phyloP scores from a whole-genome alignment of 2,797 vertebrate species.

The Bucorvus abyssinicus region DNA sequence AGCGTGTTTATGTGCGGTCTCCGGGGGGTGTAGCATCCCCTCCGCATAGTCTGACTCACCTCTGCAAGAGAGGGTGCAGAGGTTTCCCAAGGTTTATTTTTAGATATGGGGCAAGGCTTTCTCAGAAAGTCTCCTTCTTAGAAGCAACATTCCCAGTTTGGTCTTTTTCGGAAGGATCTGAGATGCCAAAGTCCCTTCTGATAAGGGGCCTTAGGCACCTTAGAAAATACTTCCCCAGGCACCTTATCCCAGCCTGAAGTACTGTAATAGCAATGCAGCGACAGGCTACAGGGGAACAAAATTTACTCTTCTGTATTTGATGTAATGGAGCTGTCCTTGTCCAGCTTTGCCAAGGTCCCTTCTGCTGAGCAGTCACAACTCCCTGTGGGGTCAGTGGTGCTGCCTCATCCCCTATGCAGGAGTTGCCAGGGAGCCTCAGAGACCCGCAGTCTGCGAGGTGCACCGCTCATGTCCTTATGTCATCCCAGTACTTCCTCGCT shows the following conservation, averaged over 20 bases:
- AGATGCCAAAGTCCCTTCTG: neutral
- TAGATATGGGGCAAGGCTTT: neutral
- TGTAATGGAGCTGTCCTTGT: neutral
- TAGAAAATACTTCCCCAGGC: neutral
- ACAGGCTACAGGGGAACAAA: neutral
- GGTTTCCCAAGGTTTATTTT: neutral
- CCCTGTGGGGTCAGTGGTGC: neutral
- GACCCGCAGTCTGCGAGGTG: neutral
- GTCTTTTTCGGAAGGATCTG: neutral
- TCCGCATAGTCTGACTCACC: neutral
- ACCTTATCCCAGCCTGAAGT: neutral
- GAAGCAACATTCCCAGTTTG: neutral
- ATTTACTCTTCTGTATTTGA: neutral
- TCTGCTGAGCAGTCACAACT: neutral
- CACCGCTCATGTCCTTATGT: rapidly evolving
- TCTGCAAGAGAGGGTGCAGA: neutral
- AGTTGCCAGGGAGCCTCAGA: neutral
- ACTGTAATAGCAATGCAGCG: neutral
- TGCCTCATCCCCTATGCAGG: rapidly evolving
- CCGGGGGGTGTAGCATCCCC: rapidly evolving
- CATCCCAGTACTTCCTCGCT: neutral
- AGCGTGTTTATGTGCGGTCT: neutral
- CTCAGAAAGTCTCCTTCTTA: neutral
- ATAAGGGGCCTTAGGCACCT: neutral
- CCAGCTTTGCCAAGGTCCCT: neutral